Evolutionary conservation across 2,888 invertebrate genomes (phyloP).

Genomic region (Caenorhabditis sulstoni): DNA sequence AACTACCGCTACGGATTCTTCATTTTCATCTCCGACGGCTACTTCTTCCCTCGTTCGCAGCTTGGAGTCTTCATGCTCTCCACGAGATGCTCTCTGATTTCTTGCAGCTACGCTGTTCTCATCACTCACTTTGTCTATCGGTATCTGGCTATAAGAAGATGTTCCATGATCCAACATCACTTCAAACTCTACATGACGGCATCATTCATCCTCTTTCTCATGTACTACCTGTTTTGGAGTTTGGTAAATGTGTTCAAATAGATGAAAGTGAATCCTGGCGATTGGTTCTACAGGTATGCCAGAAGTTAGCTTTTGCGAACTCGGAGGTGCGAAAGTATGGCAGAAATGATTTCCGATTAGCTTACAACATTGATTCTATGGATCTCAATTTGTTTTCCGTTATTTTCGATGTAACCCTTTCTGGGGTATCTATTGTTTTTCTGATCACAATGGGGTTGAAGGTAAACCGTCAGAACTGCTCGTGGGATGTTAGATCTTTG

Average conservation of each 20-base stretch:
- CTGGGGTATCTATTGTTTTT: too few species aligned
- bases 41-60: not conserved
- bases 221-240: slow-evolving; percentile 3
- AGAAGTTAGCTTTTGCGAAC: too few species aligned
- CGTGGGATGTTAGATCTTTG: too few species aligned
- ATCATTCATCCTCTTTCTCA: slow-evolving; percentile 9
- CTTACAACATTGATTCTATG: not conserved
- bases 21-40: slow-evolving; percentile 17
- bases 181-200: slow-evolving; percentile 11
- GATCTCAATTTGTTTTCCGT: not conserved
- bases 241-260: too few species aligned
- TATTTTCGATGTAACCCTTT: too few species aligned
- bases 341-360: too few species aligned
- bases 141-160: slow-evolving; percentile 1
- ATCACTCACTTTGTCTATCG: slow-evolving; percentile 34
- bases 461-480: too few species aligned
- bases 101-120: slow-evolving; percentile 28
- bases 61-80: slow-evolving; percentile 13
- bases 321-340: too few species aligned
- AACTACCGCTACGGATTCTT: slow-evolving; percentile 28
- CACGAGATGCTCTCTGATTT: slow-evolving; percentile 20
- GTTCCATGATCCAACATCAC: not conserved
- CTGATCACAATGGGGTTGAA: too few species aligned
- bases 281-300: not conserved
- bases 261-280: too few species aligned